Base-by-base conservation (phyloP, 2,888 invertebrate genomes). In the Neocrepidodera transversa region DNA sequence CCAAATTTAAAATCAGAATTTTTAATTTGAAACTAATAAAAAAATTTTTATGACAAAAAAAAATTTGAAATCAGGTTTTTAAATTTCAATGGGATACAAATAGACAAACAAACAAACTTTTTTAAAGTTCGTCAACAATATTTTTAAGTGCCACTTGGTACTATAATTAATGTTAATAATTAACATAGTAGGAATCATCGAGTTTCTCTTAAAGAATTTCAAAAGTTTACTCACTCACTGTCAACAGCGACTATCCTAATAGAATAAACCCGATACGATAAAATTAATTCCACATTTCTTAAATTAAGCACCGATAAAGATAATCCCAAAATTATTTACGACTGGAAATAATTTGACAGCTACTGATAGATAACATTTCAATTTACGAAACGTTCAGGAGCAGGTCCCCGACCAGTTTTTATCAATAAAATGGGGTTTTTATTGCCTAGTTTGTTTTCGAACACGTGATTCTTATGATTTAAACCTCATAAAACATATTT, bases 351-450 rank as follows among this genome's bases (percentile, higher is more conserved):
- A 55, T 60, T 60, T 60, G 55, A 56, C 60, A 56, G 47, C 48
- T 42, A 56, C 40, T 40, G 51, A 60, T 60, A 50, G 60, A 60
- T 60, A 60, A 60, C 60, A 51, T 56, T 56, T 56, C 55, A 60
- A 60, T 60, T 51, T 48, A 51, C 10, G 42, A 16, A 53, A 30
- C 43, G 20, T 43, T 10, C 7, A 8, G 28, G 40, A 26, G 50
- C 23, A 4, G 23, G 42, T 14, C 28, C 14, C 45, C 26, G 54
- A 20, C 45, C 32, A 55, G 47, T 43, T 45, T 49, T 53, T 32
- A 43, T 43, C 43, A 53, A 43, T 35, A 40, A 43, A 43, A 53
- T 42, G n/a, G 30, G 32, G 10, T 26, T 50, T 50, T 40, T 50
- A 50, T 38, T 36, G 23, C 38, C 38, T 53, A 18, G 45, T 45